Evolutionary conservation across 2,888 invertebrate genomes (phyloP), one percentile per base, ranked within the genome.

Genomic region (Acleris holmiana): DNA sequence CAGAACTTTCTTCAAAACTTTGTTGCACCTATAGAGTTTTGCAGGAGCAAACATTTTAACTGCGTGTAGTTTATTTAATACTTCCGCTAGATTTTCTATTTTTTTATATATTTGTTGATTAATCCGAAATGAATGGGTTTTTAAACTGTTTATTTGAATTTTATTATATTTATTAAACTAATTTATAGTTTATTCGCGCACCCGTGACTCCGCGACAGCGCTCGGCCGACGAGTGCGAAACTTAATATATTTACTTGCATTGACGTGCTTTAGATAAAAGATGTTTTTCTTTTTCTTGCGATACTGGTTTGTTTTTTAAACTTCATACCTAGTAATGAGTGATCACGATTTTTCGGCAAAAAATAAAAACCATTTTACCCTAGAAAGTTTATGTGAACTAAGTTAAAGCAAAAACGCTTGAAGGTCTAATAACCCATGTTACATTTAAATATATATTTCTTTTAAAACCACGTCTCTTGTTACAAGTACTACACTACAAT

Each of bases 11-110:
- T 72, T 79, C 2, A 78, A 51, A 1, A 80, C 7, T 56, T 75
- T 72, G 10, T 67, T 67, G 48, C 80, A 78, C 47, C 72, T 69
- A 65, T 72, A 76, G 4, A 79, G 63, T 68, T 76, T 82, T 46
- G 68, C 61, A 0, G 75, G 71, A 18, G 71, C 71, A 4, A 77
- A 71, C 80, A 80, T 80, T 69, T 56, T 59, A 44, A 44, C 6
- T 44, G 44, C 17, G 44, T 44, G n/a, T 44, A n/a, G 5, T 17
- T 17, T 17, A n/a, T 44, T 17, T 2, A n/a, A 44, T n/a, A 44
- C 44, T n/a, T 44, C 17, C n/a, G 17, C 7, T 6, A 44, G n/a
- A n/a, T 6, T 44, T 44, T 17, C 7, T 1, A 44, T 5, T n/a
- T 15, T 44, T 44, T n/a, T 6, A 0, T 7, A 15, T n/a, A 17